Conservation (phyloP, 1,140 invertebrate genomes). For the Drosophila azteca region DNA sequence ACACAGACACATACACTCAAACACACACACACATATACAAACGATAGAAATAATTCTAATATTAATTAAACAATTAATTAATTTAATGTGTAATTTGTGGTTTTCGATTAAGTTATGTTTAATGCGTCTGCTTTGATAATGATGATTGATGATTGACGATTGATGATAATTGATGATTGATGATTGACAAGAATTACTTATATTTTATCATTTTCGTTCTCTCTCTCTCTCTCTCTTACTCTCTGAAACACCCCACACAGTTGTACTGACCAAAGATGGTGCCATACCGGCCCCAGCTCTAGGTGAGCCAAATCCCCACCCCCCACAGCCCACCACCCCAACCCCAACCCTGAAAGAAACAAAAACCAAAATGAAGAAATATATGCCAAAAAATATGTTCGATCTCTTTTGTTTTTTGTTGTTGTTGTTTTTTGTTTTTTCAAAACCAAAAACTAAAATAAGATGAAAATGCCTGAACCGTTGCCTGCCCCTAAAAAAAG, state of each 20-base stretch:
- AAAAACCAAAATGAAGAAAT: slow-evolving; percentile 20
- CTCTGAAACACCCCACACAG: slow-evolving; percentile 84
- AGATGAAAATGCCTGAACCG: slow-evolving; percentile 41
- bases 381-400: slow-evolving; percentile 13
- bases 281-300: slow-evolving; percentile 89
- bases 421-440: slow-evolving; percentile 38
- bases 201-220: slow-evolving; percentile 62
- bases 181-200: slow-evolving; percentile 52
- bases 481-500: slow-evolving; percentile 33
- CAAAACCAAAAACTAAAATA: slow-evolving; percentile 33
- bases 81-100: slow-evolving; percentile 52
- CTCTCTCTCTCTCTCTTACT: slow-evolving; percentile 16
- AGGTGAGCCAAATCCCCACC: slow-evolving; percentile 84
- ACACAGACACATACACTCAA: slow-evolving; percentile 10
- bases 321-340: neutral
- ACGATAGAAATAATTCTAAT: slow-evolving; percentile 5
- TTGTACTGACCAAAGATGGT: slow-evolving; percentile 90
- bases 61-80: slow-evolving; percentile 17
- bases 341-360: slow-evolving; percentile 5
- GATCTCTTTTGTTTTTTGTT: neutral
- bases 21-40: neutral
- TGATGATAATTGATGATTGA: slow-evolving; percentile 31
- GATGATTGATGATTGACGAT: slow-evolving; percentile 44
- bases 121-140: slow-evolving; percentile 48
- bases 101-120: slow-evolving; percentile 54